Percentiles rank a stretch among this genome's conserved stretches.
phyloP scores from a whole-genome alignment of 1,140 invertebrate species.

The Megathymus violae region DNA sequence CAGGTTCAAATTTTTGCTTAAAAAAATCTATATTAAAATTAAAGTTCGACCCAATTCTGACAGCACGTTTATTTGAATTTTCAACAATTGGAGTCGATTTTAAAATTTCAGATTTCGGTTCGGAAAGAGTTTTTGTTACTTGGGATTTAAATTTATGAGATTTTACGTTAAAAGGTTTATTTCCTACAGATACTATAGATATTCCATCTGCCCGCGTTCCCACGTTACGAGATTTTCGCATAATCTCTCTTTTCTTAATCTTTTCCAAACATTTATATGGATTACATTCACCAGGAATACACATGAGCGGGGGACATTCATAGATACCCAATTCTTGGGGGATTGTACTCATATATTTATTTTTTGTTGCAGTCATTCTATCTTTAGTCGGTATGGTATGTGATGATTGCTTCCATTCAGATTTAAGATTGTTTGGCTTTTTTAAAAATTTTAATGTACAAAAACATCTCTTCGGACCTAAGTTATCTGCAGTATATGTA shows the following conservation, averaged over 20 bases:
- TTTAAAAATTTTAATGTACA: conserved; percentile 45
- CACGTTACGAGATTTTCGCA: neutral
- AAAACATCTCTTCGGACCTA: conserved; percentile 38
- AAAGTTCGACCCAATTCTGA: conserved; percentile 52
- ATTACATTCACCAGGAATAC: conserved; percentile 47
- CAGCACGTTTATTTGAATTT: conserved; percentile 35
- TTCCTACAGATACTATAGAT: conserved; percentile 10
- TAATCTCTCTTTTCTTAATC: conserved; percentile 30
- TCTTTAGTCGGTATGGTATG: neutral
- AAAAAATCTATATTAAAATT: conserved; percentile 58
- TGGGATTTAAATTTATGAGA: neutral
- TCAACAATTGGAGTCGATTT: neutral
- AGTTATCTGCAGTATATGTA: neutral
- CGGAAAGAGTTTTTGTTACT: neutral
- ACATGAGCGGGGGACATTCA: conserved; percentile 32
- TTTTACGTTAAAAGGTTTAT: neutral
- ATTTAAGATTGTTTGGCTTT: neutral
- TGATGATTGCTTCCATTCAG: neutral
- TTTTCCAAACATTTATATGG: conserved; percentile 47
- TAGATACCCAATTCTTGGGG: conserved; percentile 7
- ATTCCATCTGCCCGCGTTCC: conserved; percentile 7
- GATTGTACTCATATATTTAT: conserved; percentile 5
- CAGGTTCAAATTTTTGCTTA: conserved; percentile 39
- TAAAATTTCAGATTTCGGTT: conserved; percentile 1
- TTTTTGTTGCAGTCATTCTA: conserved; percentile 14